phyloP scores from a whole-genome alignment of 2,113 vertebrate species.

The Rhynchomys soricoides region DNA sequence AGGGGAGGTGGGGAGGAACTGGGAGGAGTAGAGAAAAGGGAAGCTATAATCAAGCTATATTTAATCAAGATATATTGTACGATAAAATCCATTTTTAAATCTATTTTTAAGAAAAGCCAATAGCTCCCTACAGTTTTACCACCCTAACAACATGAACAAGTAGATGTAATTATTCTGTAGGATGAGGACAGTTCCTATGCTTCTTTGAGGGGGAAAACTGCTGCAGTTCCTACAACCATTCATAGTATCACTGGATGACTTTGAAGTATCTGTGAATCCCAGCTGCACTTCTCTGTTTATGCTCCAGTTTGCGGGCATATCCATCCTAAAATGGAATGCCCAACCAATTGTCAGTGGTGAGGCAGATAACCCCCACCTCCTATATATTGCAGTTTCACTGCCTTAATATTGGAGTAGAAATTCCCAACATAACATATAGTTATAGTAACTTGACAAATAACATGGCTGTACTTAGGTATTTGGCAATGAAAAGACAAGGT shows the following conservation, averaged over 20 bases:
- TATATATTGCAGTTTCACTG: background rate
- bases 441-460: background rate
- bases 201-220: background rate
- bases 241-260: fast-evolving
- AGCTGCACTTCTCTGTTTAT: background rate
- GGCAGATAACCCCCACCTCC: background rate
- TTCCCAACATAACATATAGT: background rate
- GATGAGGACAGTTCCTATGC: background rate
- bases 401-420: background rate
- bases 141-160: background rate
- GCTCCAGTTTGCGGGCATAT: background rate
- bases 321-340: background rate
- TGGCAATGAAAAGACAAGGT: background rate
- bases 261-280: background rate
- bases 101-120: background rate
- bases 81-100: background rate
- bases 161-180: background rate
- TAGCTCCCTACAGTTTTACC: background rate
- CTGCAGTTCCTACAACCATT: background rate
- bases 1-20: background rate
- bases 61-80: background rate
- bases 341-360: background rate
- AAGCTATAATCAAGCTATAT: background rate
- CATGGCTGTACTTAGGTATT: background rate
- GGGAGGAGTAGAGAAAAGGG: background rate